Evolutionary conservation across 2,797 vertebrate genomes (phyloP), one percentile per base, ranked within the genome.

Genomic region (Muraenolepis orangiensis): DNA sequence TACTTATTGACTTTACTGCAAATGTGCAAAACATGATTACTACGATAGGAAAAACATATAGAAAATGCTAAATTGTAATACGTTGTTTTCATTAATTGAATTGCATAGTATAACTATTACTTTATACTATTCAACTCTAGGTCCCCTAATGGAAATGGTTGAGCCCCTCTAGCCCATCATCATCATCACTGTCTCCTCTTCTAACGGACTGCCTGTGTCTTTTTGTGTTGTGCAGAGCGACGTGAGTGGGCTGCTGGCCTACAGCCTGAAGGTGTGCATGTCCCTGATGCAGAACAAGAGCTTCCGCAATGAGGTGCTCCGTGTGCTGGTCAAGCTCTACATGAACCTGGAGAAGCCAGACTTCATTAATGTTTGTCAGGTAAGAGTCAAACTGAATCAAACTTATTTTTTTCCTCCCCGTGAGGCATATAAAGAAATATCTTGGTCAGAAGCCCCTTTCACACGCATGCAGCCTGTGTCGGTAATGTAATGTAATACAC

Each of bases 301-400:
- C 85, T 99, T 99, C 82, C 95, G 98, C 75, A 99, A 99, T 42
- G 95, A 98, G 83, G 97, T 99, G 20, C 91, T 99, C 75, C 87
- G 98, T 79, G 98, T 99, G 77, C 91, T 99, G 68, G 98, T 99
- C 76, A 98, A 99, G 91, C 96, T 99, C 72, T 99, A 99, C 90
- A 99, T 99, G 98, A 99, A 99, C 87, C 84, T 99, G 87, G 97
- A 99, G 80, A 99, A 98, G 85, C 98, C 98, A 0, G 98, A 99
- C 91, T 99, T 99, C 87, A 99, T 99, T 92, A 99, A 97, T 0
- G 98, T 99, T 70, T 99, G 98, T 87, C 98, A 99, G 97, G 98
- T 99, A 88, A 83, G 3, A 16, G 66, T 40, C 29, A 57, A 0
- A 69, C 29, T 46, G 14, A 20, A n/a, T 12, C 32, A 26, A 16